These are phyloP conservation scores for Syrphus vitripennis DNA, from an alignment of 2,888 invertebrate genomes.

Conservation along the genomic window DNA sequence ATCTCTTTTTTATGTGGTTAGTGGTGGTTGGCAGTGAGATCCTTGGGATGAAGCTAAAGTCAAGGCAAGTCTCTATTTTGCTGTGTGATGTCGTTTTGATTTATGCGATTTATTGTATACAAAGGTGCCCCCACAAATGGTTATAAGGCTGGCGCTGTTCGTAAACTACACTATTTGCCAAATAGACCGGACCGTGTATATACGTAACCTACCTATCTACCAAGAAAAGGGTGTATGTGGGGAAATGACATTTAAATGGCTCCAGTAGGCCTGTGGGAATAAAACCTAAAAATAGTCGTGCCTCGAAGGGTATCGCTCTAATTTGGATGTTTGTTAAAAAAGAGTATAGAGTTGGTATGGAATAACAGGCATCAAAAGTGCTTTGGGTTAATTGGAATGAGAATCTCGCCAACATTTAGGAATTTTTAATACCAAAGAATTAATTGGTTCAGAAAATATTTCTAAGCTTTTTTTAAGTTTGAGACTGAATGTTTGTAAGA, in stretches of 20 bases:
- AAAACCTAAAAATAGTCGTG: slow-evolving; percentile 45
- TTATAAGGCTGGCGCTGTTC: slow-evolving; percentile 56
- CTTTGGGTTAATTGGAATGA: slow-evolving; percentile 23
- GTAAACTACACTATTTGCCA: slow-evolving; percentile 28
- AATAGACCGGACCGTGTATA: background rate
- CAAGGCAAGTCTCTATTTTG: slow-evolving; percentile 38
- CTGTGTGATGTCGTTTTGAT: slow-evolving; percentile 77
- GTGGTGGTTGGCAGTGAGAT: background rate
- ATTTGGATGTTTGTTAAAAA: slow-evolving; percentile 27
- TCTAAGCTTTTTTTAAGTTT: too few relatives aligned
- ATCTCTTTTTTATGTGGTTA: background rate
- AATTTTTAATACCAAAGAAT: background rate
- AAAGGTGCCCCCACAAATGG: slow-evolving; percentile 62
- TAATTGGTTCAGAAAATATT: background rate
- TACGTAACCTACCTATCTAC: too few relatives aligned
- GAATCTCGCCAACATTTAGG: background rate
- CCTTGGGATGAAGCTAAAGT: background rate
- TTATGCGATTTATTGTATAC: slow-evolving; percentile 78
- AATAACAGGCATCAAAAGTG: background rate
- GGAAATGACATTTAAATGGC: slow-evolving; percentile 7
- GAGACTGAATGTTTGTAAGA: too few relatives aligned
- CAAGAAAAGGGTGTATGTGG: background rate
- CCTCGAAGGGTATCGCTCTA: slow-evolving; percentile 41
- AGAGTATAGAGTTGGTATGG: background rate
- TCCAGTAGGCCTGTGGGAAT: slow-evolving; percentile 65